These are phyloP conservation scores for Capreolus pygargus DNA, from an alignment of 2,113 vertebrate genomes.

Conservation along the genomic window DNA sequence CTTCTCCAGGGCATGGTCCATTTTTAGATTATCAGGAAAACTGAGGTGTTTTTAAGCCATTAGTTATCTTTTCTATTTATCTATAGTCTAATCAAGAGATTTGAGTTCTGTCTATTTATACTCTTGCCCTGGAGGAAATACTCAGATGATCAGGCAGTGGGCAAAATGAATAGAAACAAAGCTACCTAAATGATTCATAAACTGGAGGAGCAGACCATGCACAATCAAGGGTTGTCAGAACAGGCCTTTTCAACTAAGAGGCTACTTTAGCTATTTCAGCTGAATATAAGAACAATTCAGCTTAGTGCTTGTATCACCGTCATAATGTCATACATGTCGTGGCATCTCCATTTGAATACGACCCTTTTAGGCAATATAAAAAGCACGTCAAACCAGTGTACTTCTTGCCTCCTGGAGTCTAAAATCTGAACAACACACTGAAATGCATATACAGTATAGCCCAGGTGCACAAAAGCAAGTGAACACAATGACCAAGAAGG, in stretches of 20 bases:
- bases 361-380: neutral
- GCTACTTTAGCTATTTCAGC: neutral
- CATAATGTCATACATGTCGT: neutral
- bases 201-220: neutral
- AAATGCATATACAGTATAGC: neutral
- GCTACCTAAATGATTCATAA: slow-evolving; percentile 27
- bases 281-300: neutral
- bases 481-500: neutral
- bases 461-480: neutral
- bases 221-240: neutral
- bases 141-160: neutral
- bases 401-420: neutral
- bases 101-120: neutral
- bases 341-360: slow-evolving; percentile 9
- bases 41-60: neutral
- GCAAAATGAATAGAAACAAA: neutral
- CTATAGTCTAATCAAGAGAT: neutral
- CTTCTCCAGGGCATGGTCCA: neutral
- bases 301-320: neutral
- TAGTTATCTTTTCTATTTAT: neutral
- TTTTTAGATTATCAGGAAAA: neutral
- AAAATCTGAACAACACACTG: neutral
- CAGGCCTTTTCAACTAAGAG: neutral
- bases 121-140: neutral
- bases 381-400: neutral